Conservation (phyloP, 2,797 vertebrate genomes). For the Spinus olivaceus region DNA sequence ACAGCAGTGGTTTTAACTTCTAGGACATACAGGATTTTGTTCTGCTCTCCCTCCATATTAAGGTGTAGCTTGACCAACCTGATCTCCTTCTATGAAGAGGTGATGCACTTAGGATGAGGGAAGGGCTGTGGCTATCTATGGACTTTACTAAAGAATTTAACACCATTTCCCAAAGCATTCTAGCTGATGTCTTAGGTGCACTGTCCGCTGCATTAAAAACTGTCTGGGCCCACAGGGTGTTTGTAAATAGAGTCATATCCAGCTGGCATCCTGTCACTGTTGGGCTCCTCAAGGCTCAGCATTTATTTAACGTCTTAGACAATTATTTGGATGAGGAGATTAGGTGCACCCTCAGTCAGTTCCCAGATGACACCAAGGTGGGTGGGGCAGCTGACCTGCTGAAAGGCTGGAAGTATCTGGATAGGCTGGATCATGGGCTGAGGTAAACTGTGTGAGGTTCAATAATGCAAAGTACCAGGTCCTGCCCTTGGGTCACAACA, state of each 20-base stretch:
- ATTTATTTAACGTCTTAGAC: background rate
- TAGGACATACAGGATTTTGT: background rate
- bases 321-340: background rate
- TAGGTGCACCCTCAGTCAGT: background rate
- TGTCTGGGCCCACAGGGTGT: background rate
- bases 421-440: background rate
- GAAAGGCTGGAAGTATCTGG: background rate
- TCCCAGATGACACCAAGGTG: background rate
- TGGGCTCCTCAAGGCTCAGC: background rate
- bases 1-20: background rate
- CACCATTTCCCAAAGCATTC: background rate
- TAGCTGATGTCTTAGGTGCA: background rate
- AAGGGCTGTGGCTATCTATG: background rate
- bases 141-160: background rate
- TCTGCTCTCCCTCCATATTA: background rate
- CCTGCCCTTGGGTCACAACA: background rate
- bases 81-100: background rate
- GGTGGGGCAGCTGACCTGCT: background rate
- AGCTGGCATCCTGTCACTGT: background rate
- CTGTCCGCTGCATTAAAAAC: background rate
- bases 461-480: rapidly evolving
- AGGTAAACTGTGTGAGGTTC: background rate
- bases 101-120: background rate
- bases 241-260: background rate
- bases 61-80: background rate